These are phyloP conservation scores for Peromyscus maniculatus DNA, from an alignment of 2,113 vertebrate species.

Conservation along the genomic window DNA sequence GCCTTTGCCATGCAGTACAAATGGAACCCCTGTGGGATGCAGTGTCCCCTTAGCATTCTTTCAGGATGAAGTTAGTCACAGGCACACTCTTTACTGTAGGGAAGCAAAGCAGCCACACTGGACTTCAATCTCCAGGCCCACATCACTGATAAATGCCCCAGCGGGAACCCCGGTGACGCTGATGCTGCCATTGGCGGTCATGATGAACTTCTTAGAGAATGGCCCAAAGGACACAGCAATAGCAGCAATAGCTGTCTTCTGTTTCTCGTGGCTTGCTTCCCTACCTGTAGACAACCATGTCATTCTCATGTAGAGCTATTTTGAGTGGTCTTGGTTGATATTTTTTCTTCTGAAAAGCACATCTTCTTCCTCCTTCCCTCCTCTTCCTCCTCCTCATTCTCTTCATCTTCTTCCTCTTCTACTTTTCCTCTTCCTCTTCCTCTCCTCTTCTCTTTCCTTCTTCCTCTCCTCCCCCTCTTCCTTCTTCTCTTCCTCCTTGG, in stretches of 20 bases:
- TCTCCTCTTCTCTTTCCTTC: background rate
- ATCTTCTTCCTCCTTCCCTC: no score
- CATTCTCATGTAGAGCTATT: background rate
- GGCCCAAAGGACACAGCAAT: background rate
- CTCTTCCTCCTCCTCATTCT: background rate
- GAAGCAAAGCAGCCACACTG: background rate
- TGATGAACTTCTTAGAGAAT: background rate
- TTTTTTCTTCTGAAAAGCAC: background rate
- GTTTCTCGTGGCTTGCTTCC: background rate
- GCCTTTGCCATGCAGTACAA: background rate
- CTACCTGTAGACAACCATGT: background rate
- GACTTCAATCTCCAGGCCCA: background rate
- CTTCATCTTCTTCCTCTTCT: no score
- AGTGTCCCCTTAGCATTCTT: background rate
- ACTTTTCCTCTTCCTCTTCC: background rate
- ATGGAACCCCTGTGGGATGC: background rate
- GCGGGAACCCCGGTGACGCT: background rate
- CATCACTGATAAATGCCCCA: no score
- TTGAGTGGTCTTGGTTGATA: background rate
- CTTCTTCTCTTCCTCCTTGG: background rate
- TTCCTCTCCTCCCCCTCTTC: no score
- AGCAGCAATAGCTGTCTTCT: background rate
- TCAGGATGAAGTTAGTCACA: background rate
- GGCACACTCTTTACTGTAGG: background rate
- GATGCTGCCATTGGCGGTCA: background rate